Evolutionary conservation across 2,888 invertebrate genomes (phyloP).

Genomic region (Allacma fusca): DNA sequence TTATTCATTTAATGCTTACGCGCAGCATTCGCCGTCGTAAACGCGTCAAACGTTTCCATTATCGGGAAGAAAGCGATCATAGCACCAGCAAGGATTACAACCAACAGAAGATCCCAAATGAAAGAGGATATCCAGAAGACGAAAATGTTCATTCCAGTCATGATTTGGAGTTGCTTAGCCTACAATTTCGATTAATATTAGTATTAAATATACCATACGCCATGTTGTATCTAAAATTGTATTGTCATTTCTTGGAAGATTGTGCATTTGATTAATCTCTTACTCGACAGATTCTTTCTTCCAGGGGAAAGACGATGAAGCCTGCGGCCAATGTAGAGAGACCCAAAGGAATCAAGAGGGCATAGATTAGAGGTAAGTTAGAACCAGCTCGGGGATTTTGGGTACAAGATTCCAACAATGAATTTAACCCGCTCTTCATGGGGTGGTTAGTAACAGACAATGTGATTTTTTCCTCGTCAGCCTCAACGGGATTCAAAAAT

Average conservation of each 20-base stretch:
- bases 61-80: constrained; percentile 63
- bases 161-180: constrained; percentile 63
- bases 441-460: constrained; percentile 54
- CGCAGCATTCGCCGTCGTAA: constrained; percentile 58
- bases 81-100: constrained; percentile 62
- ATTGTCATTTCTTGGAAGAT: no score
- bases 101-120: constrained; percentile 65
- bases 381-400: constrained; percentile 50
- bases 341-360: constrained; percentile 59
- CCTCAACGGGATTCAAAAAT: constrained; percentile 52
- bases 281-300: constrained; percentile 61
- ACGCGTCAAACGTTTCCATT: constrained; percentile 63
- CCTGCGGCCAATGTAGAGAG: constrained; percentile 60
- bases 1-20: constrained; percentile 48
- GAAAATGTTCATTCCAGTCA: constrained; percentile 64
- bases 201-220: no score
- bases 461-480: constrained; percentile 36
- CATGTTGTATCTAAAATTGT: no score
- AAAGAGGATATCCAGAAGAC: constrained; percentile 65
- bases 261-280: constrained; percentile 43
- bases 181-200: constrained; percentile 27
- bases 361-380: constrained; percentile 47
- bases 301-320: constrained; percentile 61
- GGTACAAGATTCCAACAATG: constrained; percentile 50
- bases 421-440: constrained; percentile 50